Conservation (phyloP, 1,140 invertebrate genomes). For the Condylostylus longicornis region DNA sequence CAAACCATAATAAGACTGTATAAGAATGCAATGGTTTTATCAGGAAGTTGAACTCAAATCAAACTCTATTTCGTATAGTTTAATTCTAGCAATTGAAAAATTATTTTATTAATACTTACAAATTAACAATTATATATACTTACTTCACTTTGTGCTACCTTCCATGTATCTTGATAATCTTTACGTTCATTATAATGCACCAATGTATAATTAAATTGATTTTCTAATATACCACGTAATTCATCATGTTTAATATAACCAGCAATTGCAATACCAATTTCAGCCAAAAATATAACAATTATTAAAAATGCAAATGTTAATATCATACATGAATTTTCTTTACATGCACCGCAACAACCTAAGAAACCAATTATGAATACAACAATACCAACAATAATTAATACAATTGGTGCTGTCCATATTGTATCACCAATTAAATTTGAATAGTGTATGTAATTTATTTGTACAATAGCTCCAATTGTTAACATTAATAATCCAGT, state of each 20-base stretch:
- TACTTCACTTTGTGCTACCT: conserved; percentile 65
- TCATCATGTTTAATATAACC: conserved; percentile 65
- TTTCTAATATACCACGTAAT: conserved; percentile 46
- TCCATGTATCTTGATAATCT: conserved; percentile 51
- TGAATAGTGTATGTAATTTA: conserved; percentile 48
- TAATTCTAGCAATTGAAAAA: neutral
- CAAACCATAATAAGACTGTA: neutral
- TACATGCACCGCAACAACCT: conserved; percentile 74
- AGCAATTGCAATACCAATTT: conserved; percentile 69
- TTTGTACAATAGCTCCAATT: conserved; percentile 51
- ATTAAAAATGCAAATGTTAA: conserved; percentile 75
- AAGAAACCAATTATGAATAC: conserved; percentile 76
- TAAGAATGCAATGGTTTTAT: neutral
- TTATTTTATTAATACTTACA: neutral
- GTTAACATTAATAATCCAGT: conserved; percentile 58
- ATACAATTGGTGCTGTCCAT: conserved; percentile 55
- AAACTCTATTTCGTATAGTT: neutral
- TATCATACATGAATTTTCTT: conserved; percentile 78
- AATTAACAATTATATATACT: neutral
- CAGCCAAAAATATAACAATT: conserved; percentile 65
- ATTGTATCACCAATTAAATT: conserved; percentile 49
- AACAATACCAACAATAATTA: conserved; percentile 70
- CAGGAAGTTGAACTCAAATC: neutral
- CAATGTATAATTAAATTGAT: conserved; percentile 52
- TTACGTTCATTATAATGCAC: conserved; percentile 43